Evolutionary conservation across 2,113 vertebrate genomes (phyloP), one percentile per base, ranked within the genome.

Genomic region (Rhinolophus ferrumequinum): DNA sequence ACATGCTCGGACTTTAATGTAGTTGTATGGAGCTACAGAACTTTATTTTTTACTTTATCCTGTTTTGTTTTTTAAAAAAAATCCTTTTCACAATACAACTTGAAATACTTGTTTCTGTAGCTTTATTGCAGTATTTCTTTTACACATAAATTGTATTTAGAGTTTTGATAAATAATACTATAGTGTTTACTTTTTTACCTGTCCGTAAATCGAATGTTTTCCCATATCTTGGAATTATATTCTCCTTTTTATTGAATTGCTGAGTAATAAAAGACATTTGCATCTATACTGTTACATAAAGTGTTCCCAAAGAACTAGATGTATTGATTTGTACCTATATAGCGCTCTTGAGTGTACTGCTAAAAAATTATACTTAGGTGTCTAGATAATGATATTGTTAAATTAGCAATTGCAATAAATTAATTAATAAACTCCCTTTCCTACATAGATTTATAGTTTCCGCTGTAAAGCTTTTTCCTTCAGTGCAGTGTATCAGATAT

Each of bases 111-210:
- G 30, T 50, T 95, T 93, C 33, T 93, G n/a, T 79, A 67, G 44
- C 54, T 94, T 97, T 86, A 19, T 90, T 41, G 4, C 18, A 94
- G 6, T 14, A 35, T 95, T 97, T 95, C 72, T 92, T 96, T 95
- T 81, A 97, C 35, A 94, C 66, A 62, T 94, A 54, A 88, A 52
- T 72, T 95, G 41, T 6, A 54, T 58, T 89, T 92, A 85, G 38
- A 69, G 22, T 85, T 95, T 92, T 96, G 92, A 50, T 60, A 90
- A 62, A 47, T 85, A 79, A 56, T 77, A 50, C 28, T 93, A 2
- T 92, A 54, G 69, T 88, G 94, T 88, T 83, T 8, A 70, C 62
- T 93, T 94, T 77, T 83, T 83, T 1, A 26, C 35, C 9, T 85
- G 24, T 30, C 24, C 30, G 93, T 64, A 84, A 77, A 35, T 89